Evolutionary conservation across 2,797 vertebrate genomes (phyloP).

Genomic region (Cryptoprocta ferox): DNA sequence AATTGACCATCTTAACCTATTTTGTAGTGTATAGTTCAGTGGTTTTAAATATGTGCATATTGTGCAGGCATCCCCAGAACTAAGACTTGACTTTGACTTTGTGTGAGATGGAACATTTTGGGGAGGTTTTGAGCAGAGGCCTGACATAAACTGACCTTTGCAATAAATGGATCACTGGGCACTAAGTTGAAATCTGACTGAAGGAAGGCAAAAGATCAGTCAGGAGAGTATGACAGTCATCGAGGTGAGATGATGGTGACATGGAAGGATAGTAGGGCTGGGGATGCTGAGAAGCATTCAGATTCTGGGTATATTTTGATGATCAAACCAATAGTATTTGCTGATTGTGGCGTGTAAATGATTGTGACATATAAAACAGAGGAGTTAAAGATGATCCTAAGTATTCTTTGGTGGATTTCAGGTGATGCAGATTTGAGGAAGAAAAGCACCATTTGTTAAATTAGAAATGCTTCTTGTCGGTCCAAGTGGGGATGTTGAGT

Average conservation of each 20-base stretch:
- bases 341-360: background rate
- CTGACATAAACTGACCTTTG: background rate
- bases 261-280: background rate
- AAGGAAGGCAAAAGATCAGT: background rate
- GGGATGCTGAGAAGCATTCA: background rate
- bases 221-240: background rate
- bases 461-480: slow-evolving; percentile 39
- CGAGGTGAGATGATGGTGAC: background rate
- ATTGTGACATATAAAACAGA: background rate
- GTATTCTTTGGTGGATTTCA: slow-evolving; percentile 33
- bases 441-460: slow-evolving; percentile 10
- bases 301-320: slow-evolving; percentile 19
- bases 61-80: background rate
- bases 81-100: slow-evolving; percentile 42
- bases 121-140: background rate
- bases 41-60: background rate
- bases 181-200: background rate
- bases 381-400: background rate
- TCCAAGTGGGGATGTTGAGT: background rate
- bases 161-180: background rate
- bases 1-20: background rate
- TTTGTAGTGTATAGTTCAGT: background rate
- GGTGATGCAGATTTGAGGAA: background rate
- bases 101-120: background rate
- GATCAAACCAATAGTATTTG: background rate